A percentile compares a stretch with the other conserved stretches of the same genome.
Conservation (phyloP, 2,888 invertebrate genomes). For the Ichneumoninae sp. region DNA sequence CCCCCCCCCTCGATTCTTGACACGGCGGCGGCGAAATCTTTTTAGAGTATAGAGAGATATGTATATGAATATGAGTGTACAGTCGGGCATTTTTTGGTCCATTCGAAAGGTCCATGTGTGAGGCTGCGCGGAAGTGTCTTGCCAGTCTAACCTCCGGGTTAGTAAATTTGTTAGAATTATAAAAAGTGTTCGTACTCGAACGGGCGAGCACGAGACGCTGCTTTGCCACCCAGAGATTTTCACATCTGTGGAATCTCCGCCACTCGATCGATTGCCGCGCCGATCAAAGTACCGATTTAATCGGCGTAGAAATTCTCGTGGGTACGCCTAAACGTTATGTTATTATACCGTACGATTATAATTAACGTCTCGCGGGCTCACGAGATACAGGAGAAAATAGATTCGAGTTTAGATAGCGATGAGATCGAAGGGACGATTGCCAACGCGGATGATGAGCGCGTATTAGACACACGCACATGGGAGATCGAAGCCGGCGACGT, state of each 20-base stretch:
- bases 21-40: too few relatives aligned
- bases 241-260: constrained; percentile 41
- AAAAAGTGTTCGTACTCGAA: not conserved
- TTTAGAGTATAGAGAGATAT: not conserved
- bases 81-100: not conserved
- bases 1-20: too few relatives aligned
- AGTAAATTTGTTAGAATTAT: not conserved
- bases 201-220: not conserved
- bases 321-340: constrained; percentile 37
- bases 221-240: constrained; percentile 51
- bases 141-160: not conserved
- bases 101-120: not conserved
- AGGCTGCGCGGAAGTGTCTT: not conserved
- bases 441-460: constrained; percentile 51
- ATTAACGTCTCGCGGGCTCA: constrained; percentile 61
- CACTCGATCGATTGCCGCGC: constrained; percentile 50
- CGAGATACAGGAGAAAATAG: constrained; percentile 44
- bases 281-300: constrained; percentile 52
- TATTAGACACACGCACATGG: not conserved
- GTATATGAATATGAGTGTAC: not conserved
- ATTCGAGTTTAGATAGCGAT: constrained; percentile 57
- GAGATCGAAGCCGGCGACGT: constrained; percentile 26
- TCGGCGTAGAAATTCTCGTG: constrained; percentile 33
- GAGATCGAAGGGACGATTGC: constrained; percentile 63
- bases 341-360: constrained; percentile 59